A percentile compares a stretch with the other conserved stretches of the same genome.
Evolutionary conservation across 2,797 vertebrate species (phyloP).

Genomic region (Cyclopterus lumpus): DNA sequence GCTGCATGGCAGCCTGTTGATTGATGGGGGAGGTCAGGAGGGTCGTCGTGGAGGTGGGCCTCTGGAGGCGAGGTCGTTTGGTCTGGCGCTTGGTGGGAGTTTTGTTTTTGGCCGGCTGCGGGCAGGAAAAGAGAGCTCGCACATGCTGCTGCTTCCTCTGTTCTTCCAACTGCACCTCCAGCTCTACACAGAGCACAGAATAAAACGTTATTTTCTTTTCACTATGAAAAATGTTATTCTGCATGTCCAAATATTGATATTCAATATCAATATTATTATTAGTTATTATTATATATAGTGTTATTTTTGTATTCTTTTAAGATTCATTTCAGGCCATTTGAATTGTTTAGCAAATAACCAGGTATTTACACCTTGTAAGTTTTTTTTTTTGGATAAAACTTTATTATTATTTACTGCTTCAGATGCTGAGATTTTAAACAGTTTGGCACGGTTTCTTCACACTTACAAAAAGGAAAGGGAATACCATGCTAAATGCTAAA

Average conservation of each 20-base stretch:
- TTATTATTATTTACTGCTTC: not conserved
- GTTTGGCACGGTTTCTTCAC: not conserved
- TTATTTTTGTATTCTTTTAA: not conserved
- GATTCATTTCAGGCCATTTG: not conserved
- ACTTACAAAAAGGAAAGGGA: too few relatives aligned
- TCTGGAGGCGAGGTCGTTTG: constrained; percentile 93
- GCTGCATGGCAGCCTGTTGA: constrained; percentile 78
- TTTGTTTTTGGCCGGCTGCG: constrained; percentile 73
- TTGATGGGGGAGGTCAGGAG: constrained; percentile 85
- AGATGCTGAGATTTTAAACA: not conserved
- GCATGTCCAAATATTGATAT: not conserved
- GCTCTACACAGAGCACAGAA: constrained; percentile 77
- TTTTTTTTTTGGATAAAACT: too few relatives aligned
- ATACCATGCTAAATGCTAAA: too few relatives aligned
- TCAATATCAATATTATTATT: not conserved
- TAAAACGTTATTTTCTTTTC: not conserved
- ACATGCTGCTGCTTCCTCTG: constrained; percentile 92
- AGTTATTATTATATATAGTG: not conserved
- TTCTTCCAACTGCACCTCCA: constrained; percentile 94
- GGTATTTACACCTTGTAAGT: too few relatives aligned
- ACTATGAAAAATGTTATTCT: not conserved
- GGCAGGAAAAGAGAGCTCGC: constrained; percentile 82
- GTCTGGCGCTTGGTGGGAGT: constrained; percentile 81
- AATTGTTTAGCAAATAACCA: too few relatives aligned
- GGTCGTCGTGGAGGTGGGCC: constrained; percentile 90